Conservation (phyloP, 1,140 invertebrate genomes). For the Lasioglossum baleicum region DNA sequence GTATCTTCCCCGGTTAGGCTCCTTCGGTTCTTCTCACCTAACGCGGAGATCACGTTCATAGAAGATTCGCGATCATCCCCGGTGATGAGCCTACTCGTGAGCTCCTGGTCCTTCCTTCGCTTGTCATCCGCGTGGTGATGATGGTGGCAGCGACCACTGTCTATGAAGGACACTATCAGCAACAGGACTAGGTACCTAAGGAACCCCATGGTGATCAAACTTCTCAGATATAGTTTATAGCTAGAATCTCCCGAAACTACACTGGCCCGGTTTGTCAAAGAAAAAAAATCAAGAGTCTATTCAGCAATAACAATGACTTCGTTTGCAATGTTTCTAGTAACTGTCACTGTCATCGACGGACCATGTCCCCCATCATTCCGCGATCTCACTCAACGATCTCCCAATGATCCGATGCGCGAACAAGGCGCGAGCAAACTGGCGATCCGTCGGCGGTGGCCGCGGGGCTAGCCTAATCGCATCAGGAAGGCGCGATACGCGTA, state of each 20-base stretch:
- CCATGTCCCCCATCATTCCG: constrained; percentile 3
- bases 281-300: no score
- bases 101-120: constrained; percentile 26
- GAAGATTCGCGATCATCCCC: no score
- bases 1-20: constrained; percentile 36
- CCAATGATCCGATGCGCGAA: constrained; percentile 21
- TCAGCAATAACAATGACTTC: no score
- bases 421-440: constrained; percentile 46
- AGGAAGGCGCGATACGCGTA: constrained; percentile 42
- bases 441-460: constrained; percentile 42
- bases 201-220: constrained; percentile 25
- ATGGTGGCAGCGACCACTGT: constrained; percentile 37
- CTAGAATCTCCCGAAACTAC: no score
- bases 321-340: not conserved
- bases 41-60: not conserved
- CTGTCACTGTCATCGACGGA: constrained; percentile 15
- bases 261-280: not conserved
- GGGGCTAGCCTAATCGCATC: constrained; percentile 60
- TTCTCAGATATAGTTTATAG: no score
- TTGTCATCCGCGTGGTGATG: constrained; percentile 36
- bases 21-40: constrained; percentile 16
- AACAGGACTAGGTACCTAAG: constrained; percentile 32
- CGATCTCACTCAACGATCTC: not conserved
- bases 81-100: no score
- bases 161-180: constrained; percentile 16